phyloP scores from a whole-genome alignment of 2,888 invertebrate genomes.

The Nysson spinosus region DNA sequence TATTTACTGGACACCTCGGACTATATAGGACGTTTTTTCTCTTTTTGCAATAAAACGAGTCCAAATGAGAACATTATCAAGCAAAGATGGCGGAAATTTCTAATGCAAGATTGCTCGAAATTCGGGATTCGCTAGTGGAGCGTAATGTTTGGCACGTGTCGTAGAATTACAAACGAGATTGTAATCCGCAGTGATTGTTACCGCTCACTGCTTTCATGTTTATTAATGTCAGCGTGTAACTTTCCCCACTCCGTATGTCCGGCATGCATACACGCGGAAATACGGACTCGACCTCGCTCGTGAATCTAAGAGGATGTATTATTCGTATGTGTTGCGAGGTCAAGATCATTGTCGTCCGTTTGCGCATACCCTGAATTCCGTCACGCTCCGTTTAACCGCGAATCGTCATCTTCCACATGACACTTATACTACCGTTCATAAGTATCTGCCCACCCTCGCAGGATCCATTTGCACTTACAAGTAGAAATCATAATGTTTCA shows the following conservation, averaged over 20 bases:
- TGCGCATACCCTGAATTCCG: conserved; percentile 35
- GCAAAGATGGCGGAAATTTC: neutral
- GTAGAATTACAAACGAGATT: conserved; percentile 5
- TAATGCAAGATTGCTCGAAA: conserved; percentile 1
- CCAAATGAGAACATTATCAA: no score
- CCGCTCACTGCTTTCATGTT: conserved; percentile 24
- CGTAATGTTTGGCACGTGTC: neutral
- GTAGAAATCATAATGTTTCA: no score
- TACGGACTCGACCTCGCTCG: conserved; percentile 22
- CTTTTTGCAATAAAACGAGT: neutral
- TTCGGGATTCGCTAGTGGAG: neutral
- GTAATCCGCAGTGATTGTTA: conserved; percentile 14
- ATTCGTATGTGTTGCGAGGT: conserved; percentile 41
- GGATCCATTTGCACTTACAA: no score
- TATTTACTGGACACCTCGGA: no score
- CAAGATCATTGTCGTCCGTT: conserved; percentile 57
- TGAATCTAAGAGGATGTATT: conserved; percentile 15
- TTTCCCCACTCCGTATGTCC: neutral
- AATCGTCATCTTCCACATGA: conserved; percentile 4
- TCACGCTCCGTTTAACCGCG: conserved; percentile 15
- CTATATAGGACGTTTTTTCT: no score
- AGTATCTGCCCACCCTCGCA: no score
- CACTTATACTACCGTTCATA: no score
- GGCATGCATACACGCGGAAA: conserved; percentile 23
- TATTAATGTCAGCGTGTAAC: conserved; percentile 31